A percentile compares a stretch with the other conserved stretches of the same genome.
phyloP scores from a whole-genome alignment of 2,888 invertebrate species.

The Caenorhabditis sp. region DNA sequence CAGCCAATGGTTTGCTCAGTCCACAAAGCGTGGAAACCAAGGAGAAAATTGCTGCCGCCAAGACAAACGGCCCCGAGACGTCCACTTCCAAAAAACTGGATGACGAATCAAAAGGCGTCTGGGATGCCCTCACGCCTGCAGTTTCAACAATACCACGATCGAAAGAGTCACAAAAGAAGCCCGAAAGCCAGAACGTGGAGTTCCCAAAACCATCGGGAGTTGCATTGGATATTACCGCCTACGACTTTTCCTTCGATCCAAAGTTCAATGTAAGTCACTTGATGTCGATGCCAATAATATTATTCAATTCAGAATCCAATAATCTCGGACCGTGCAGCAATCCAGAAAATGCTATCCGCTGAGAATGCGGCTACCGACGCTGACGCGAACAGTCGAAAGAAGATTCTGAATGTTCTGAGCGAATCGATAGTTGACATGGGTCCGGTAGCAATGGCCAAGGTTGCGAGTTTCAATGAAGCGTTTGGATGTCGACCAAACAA shows the following conservation, averaged over 20 bases:
- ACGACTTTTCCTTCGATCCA: conserved; percentile 68
- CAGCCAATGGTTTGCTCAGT: conserved; percentile 48
- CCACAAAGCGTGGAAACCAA: conserved; percentile 36
- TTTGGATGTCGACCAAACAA: conserved; percentile 46
- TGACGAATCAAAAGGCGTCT: conserved; percentile 10
- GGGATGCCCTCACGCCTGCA: conserved; percentile 15
- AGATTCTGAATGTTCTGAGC: conserved; percentile 45
- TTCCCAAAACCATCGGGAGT: conserved; percentile 35
- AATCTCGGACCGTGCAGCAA: conserved; percentile 21
- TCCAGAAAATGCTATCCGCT: conserved; percentile 42
- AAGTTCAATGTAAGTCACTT: conserved; percentile 40
- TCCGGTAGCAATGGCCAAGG: conserved; percentile 31
- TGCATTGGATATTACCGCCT: conserved; percentile 34
- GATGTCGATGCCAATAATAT: background rate
- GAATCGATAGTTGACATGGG: conserved; percentile 31
- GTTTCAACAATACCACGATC: background rate
- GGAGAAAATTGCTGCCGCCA: conserved; percentile 38
- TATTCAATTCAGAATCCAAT: conserved; percentile 14
- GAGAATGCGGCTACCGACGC: conserved; percentile 61
- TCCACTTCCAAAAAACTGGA: conserved; percentile 12
- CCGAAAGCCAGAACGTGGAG: conserved; percentile 17
- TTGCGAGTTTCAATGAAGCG: conserved; percentile 3
- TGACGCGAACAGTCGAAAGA: conserved; percentile 66
- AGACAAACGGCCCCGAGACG: background rate
- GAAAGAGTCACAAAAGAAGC: background rate